Percentiles rank a stretch among this genome's conserved stretches.
These are phyloP conservation scores for Drosophila monieri DNA, from an alignment of 2,888 invertebrate species.

Conservation along the genomic window DNA sequence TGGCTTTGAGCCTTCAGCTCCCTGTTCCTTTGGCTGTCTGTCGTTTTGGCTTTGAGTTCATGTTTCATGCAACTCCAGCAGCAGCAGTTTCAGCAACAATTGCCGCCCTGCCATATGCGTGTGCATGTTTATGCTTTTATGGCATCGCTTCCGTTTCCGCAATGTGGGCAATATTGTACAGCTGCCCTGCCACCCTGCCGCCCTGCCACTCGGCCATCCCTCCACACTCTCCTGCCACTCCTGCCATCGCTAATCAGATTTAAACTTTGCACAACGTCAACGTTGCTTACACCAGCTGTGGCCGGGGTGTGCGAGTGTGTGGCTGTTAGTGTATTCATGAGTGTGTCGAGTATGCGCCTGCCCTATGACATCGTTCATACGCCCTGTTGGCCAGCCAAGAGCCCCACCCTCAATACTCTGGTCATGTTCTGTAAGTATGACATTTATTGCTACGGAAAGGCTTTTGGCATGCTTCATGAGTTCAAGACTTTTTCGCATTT, in stretches of 20 bases:
- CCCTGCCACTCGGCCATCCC: not conserved
- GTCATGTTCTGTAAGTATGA: slow-evolving; percentile 56
- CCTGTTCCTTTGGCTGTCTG: slow-evolving; percentile 34
- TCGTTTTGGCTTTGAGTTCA: slow-evolving; percentile 61
- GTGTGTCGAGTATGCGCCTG: slow-evolving; percentile 51
- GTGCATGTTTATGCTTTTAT: slow-evolving; percentile 79
- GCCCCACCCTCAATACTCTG: slow-evolving; percentile 35
- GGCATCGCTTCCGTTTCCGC: slow-evolving; percentile 80
- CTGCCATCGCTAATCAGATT: slow-evolving; percentile 76
- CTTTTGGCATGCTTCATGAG: slow-evolving; percentile 73
- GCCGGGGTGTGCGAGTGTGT: slow-evolving; percentile 29
- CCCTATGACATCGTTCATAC: slow-evolving; percentile 77
- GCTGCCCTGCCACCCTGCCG: slow-evolving; percentile 7
- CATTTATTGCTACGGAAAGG: slow-evolving; percentile 77
- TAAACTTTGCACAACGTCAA: slow-evolving; percentile 80
- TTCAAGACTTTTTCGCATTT: slow-evolving; percentile 56
- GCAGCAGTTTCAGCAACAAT: slow-evolving; percentile 40
- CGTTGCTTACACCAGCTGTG: slow-evolving; percentile 60
- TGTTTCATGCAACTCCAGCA: slow-evolving; percentile 67
- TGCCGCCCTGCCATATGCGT: slow-evolving; percentile 53
- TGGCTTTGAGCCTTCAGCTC: slow-evolving; percentile 61
- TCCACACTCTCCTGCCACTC: not conserved
- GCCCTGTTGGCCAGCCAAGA: slow-evolving; percentile 76
- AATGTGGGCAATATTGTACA: slow-evolving; percentile 61
- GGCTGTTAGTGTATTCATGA: slow-evolving; percentile 19